Percentiles rank a stretch among this genome's conserved stretches.
Conservation (phyloP, 1,140 invertebrate species). For the Euglossa dilemma region DNA sequence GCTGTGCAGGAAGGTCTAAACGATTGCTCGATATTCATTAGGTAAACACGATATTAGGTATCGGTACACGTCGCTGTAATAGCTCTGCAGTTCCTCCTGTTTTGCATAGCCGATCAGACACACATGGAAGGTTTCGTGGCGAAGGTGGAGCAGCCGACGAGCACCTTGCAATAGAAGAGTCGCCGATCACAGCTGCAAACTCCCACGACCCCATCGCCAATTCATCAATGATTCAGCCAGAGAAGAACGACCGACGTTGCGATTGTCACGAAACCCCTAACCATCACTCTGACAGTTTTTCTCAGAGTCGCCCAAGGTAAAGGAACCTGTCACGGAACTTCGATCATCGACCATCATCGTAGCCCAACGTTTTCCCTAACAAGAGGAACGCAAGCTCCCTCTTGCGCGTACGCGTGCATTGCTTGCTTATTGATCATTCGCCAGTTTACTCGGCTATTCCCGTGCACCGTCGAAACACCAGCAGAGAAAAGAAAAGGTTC, state of each 20-base stretch:
- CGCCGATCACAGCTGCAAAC: conserved; percentile 77
- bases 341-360: conserved; percentile 5
- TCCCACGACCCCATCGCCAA: conserved; percentile 79
- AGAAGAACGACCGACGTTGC: conserved; percentile 71
- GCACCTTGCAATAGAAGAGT: conserved; percentile 61
- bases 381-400: conserved; percentile 4
- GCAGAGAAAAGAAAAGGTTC: neutral
- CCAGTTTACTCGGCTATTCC: neutral
- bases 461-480: neutral
- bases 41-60: conserved; percentile 71
- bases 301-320: conserved; percentile 46
- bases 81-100: conserved; percentile 67
- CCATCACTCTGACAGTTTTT: conserved; percentile 51
- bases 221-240: conserved; percentile 80
- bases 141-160: conserved; percentile 15
- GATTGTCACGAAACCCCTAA: conserved; percentile 76
- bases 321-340: conserved; percentile 60
- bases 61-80: conserved; percentile 71
- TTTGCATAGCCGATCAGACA: conserved; percentile 74
- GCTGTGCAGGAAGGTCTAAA: conserved; percentile 18
- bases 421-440: conserved; percentile 24
- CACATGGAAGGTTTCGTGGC: conserved; percentile 63
- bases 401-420: neutral
- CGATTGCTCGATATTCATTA: conserved; percentile 55
- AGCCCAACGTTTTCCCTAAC: conserved; percentile 17